Evolutionary conservation across 2,888 invertebrate species (phyloP).

Genomic region (Pristionchus fissidentatus): DNA sequence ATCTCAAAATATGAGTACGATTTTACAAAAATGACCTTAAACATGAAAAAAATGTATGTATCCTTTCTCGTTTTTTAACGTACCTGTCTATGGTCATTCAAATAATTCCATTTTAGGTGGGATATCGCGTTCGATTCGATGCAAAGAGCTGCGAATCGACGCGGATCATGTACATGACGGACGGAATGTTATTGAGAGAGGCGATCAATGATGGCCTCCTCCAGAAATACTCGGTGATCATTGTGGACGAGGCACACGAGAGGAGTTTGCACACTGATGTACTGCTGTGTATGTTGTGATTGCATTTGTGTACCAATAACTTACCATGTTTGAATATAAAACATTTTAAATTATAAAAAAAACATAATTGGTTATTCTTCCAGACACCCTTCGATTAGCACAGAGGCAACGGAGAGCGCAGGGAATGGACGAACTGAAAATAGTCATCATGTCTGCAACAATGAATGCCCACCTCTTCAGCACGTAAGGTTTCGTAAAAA

Average conservation of each 20-base stretch:
- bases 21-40: too few species aligned
- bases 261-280: slow-evolving; percentile 92
- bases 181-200: slow-evolving; percentile 79
- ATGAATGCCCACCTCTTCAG: slow-evolving; percentile 81
- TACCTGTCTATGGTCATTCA: too few species aligned
- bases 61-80: too few species aligned
- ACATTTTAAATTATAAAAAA: background rate
- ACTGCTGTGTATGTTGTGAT: slow-evolving; percentile 82
- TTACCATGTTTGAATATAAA: background rate
- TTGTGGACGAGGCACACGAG: slow-evolving; percentile 86
- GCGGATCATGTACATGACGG: slow-evolving; percentile 87
- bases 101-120: slow-evolving; percentile 82
- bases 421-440: slow-evolving; percentile 76
- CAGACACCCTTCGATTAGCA: slow-evolving; percentile 60
- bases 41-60: too few species aligned
- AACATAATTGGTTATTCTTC: background rate
- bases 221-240: slow-evolving; percentile 79
- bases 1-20: too few species aligned
- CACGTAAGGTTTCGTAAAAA: background rate
- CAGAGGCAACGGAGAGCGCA: slow-evolving; percentile 58
- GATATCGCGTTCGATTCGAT: slow-evolving; percentile 86
- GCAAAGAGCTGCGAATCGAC: slow-evolving; percentile 76
- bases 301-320: slow-evolving; percentile 37
- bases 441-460: slow-evolving; percentile 95
- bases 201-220: slow-evolving; percentile 55